Base-by-base conservation (phyloP, 1,140 invertebrate genomes). In the Pemphigus obesinymphae region DNA sequence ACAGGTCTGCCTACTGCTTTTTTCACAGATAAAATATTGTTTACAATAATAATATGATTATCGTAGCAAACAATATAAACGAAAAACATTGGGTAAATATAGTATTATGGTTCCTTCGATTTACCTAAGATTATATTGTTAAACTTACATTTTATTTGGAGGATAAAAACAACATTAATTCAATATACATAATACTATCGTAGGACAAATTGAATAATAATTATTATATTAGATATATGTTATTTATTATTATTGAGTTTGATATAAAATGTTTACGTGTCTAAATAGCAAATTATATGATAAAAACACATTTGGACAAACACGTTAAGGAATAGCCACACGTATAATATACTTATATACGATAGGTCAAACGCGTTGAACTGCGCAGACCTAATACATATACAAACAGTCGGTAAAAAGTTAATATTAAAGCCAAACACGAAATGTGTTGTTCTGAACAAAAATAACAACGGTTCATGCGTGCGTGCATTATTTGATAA, bases 301-400 rank as follows among this genome's bases (percentile, higher is more conserved):
- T 20, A 31, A 63, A 63, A 17, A 20, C 15, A 8, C 8, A 8
- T 34, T 34, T 34, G 31, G 31, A 37, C 61, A 20, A 66, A 37
- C 26, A 66, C 20, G 17, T 1, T 31, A 20, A 61, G 6, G 17
- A 29, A 31, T n/a, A n/a, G n/a, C n/a, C n/a, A n/a, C n/a, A n/a
- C n/a, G n/a, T n/a, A n/a, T n/a, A n/a, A 17, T 15, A 58, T 23
- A 58, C 53, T 58, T 5, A 4, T 26, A 50, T 20, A 13, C 58
- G 29, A 63, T 37, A 66, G 63, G 63, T 66, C 34, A 66, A 66
- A 66, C 63, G 34, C 34, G n/a, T 66, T 37, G 63, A 37, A 66
- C 63, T 37, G 20, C 63, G 63, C 29, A 37, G 31, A 34, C 31
- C 17, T 15, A 15, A n/a, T 48, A 48, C 11, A 48, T 48, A 8